These are phyloP conservation scores for Tetranychus piercei DNA, from an alignment of 2,888 invertebrate genomes.

Conservation along the genomic window DNA sequence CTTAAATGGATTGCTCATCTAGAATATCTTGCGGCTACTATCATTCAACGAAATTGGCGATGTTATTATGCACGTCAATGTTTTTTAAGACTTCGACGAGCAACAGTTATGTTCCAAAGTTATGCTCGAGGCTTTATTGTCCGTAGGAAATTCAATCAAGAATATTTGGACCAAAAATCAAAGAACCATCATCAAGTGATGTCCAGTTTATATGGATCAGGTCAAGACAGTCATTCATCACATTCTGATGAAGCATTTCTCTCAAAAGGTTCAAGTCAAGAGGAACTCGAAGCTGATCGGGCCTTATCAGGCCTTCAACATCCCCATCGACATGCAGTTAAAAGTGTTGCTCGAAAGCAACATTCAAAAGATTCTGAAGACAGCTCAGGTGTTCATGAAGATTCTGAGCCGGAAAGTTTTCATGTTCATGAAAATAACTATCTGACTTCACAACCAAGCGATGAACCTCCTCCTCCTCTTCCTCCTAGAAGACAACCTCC, in stretches of 20 bases:
- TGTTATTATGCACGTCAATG: slow-evolving; percentile 47
- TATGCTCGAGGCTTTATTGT: slow-evolving; percentile 48
- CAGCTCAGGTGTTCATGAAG: slow-evolving; percentile 41
- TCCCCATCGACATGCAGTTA: not conserved
- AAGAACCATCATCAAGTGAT: not conserved
- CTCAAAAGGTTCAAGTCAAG: slow-evolving; percentile 41
- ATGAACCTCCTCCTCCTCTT: slow-evolving; percentile 12
- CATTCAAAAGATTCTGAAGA: slow-evolving; percentile 15
- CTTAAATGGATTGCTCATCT: slow-evolving; percentile 19
- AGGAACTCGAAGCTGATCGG: slow-evolving; percentile 27
- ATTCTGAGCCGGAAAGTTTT: slow-evolving; percentile 37
- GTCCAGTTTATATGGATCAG: not conserved
- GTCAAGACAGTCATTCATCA: slow-evolving; percentile 31
- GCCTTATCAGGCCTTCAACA: not conserved
- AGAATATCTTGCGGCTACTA: slow-evolving; percentile 36
- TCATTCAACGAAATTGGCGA: slow-evolving; percentile 62
- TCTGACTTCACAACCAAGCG: not conserved
- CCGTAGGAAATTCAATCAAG: slow-evolving; percentile 31
- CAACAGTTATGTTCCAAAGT: slow-evolving; percentile 49
- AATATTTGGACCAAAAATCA: not conserved
- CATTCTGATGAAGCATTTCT: slow-evolving; percentile 40
- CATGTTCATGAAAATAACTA: slow-evolving; percentile 6
- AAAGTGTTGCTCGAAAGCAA: slow-evolving; percentile 6
- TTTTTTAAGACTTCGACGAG: slow-evolving; percentile 45
- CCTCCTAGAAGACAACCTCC: slow-evolving; percentile 4